A percentile compares a stretch with the other conserved stretches of the same genome.
phyloP scores from a whole-genome alignment of 2,888 invertebrate genomes.

The Mechanitis messenoides region DNA sequence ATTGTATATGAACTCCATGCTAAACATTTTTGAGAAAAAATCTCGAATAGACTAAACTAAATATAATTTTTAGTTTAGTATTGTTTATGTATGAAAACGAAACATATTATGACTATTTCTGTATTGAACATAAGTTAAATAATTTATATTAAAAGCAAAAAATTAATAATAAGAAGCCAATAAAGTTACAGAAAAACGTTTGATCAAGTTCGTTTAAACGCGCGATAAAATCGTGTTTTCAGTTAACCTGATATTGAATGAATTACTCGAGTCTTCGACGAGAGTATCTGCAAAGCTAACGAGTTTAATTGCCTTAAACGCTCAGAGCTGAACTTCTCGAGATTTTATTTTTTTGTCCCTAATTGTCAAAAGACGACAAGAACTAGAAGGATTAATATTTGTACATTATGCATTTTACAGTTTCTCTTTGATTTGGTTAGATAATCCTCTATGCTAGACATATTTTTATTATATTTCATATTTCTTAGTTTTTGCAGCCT shows the following conservation, averaged over 20 bases:
- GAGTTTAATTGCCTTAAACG: conserved; percentile 27
- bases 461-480: too few species aligned
- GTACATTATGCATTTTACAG: neutral
- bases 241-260: conserved; percentile 11
- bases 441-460: too few species aligned
- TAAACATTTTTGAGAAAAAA: too few species aligned
- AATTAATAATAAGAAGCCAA: neutral
- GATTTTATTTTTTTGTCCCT: conserved; percentile 17
- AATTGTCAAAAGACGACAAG: conserved; percentile 17
- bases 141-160: neutral
- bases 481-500: too few species aligned
- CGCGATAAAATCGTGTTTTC: conserved; percentile 8
- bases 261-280: conserved; percentile 15
- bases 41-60: too few species aligned
- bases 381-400: conserved; percentile 8
- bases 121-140: too few species aligned
- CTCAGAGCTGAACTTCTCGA: conserved; percentile 18
- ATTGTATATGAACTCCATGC: too few species aligned
- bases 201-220: conserved; percentile 2
- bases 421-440: too few species aligned
- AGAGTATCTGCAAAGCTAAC: conserved; percentile 25
- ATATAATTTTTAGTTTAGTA: too few species aligned
- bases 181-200: neutral
- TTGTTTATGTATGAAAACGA: too few species aligned
- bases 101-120: too few species aligned